Conservation (phyloP, 2,797 vertebrate species). For the Coregonus ussuriensis region DNA sequence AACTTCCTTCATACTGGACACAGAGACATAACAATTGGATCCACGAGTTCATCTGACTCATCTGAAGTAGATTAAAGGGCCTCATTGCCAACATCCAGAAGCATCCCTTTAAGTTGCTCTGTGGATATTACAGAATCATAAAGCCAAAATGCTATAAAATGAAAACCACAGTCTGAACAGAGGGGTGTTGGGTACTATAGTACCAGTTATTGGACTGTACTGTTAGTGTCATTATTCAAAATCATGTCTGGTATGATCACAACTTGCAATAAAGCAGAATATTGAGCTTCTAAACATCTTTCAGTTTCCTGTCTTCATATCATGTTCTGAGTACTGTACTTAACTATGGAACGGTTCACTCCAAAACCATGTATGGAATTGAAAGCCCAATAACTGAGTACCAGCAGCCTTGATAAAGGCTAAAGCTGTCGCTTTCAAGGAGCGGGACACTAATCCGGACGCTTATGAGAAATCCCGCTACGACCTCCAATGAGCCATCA, state of each 20-base stretch:
- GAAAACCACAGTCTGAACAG: not conserved
- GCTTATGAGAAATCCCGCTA: too few species aligned
- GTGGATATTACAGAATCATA: not conserved
- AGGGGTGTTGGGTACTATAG: not conserved
- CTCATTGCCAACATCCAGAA: too few species aligned
- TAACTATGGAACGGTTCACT: not conserved
- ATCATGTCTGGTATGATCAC: constrained; percentile 21
- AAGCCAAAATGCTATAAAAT: constrained; percentile 2
- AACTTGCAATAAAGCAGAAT: constrained; percentile 45
- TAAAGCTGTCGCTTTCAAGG: too few species aligned
- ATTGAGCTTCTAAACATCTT: constrained; percentile 18
- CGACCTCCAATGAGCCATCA: too few species aligned
- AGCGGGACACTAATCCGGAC: too few species aligned
- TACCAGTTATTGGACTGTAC: not conserved
- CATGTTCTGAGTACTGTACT: not conserved
- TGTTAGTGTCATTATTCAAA: not conserved
- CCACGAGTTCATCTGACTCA: too few species aligned
- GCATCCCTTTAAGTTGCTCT: not conserved
- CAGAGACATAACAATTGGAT: too few species aligned
- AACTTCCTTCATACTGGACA: too few species aligned
- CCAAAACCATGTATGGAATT: not conserved
- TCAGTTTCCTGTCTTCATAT: not conserved
- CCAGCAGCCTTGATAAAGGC: not conserved
- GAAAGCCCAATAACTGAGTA: not conserved
- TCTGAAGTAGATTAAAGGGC: too few species aligned